These are phyloP conservation scores for Chiridota heheva DNA, from an alignment of 35 echinoderm and acorn worm species.

Conservation along the genomic window DNA sequence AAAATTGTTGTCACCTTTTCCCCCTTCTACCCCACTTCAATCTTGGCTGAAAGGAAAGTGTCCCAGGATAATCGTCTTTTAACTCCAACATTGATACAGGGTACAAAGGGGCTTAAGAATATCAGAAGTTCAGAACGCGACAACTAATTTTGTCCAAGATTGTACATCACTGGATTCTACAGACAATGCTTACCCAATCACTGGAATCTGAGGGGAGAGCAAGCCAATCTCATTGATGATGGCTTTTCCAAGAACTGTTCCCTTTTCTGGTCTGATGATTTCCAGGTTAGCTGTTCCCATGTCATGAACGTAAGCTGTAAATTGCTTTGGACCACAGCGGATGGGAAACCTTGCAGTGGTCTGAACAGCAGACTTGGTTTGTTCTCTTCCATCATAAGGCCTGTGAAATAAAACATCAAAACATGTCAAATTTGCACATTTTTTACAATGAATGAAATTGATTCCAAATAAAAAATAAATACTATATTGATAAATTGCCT, in stretches of 20 bases:
- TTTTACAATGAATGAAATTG: not conserved
- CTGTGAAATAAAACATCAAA: conserved; percentile 26
- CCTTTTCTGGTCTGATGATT: conserved; percentile 57
- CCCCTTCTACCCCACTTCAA: no score
- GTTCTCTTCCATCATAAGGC: conserved; percentile 83
- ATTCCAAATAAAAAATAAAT: not conserved
- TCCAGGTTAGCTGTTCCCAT: conserved; percentile 82
- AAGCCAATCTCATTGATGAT: conserved; percentile 83
- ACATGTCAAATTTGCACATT: not conserved
- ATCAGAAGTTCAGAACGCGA: not conserved
- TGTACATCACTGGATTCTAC: not conserved
- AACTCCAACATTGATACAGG: no score
- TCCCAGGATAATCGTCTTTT: not conserved
- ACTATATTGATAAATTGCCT: no score
- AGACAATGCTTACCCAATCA: conserved; percentile 97
- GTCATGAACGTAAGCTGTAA: conserved; percentile 90
- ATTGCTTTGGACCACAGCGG: conserved; percentile 96
- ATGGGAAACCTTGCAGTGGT: conserved; percentile 86
- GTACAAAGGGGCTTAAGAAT: no score
- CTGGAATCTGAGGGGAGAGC: conserved; percentile 72
- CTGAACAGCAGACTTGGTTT: conserved; percentile 47
- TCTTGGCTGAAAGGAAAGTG: no score
- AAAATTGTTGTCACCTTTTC: no score
- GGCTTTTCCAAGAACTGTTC: conserved; percentile 63
- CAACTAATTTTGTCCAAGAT: no score